Percentiles rank a stretch among this genome's conserved stretches.
These are phyloP conservation scores for Hippoglossus hippoglossus DNA, from an alignment of 2,797 vertebrate genomes.

Conservation along the genomic window DNA sequence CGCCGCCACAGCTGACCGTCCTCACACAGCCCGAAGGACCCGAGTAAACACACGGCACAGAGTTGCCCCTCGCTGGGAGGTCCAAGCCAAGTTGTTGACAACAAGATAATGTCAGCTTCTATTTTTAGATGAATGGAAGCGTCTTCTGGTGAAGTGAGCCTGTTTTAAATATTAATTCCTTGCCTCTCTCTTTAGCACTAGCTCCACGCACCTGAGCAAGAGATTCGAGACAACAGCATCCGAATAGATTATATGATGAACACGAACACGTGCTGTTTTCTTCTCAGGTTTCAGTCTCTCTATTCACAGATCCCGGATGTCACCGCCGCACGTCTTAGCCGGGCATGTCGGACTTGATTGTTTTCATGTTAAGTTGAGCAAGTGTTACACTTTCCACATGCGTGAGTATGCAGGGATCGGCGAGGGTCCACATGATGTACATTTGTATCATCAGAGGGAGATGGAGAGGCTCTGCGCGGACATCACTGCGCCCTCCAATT, in stretches of 20 bases:
- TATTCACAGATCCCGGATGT: not conserved
- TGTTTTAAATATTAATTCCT: constrained; percentile 55
- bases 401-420: no score
- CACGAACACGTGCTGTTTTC: not conserved
- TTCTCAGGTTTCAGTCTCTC: no score
- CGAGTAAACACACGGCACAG: constrained; percentile 39
- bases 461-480: no score
- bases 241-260: not conserved
- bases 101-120: constrained; percentile 62
- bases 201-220: not conserved
- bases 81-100: constrained; percentile 47
- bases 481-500: no score
- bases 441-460: no score
- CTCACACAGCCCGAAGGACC: constrained; percentile 47
- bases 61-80: constrained; percentile 38
- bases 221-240: not conserved
- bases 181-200: constrained; percentile 7
- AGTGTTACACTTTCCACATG: no score
- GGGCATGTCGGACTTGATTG: not conserved
- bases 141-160: constrained; percentile 38
- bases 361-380: not conserved
- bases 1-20: constrained; percentile 55
- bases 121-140: constrained; percentile 60
- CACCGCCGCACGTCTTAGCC: not conserved
- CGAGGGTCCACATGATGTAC: no score